A percentile compares a stretch with the other conserved stretches of the same genome.
Evolutionary conservation across 2,888 invertebrate species (phyloP).

Genomic region (Apodemia zela): DNA sequence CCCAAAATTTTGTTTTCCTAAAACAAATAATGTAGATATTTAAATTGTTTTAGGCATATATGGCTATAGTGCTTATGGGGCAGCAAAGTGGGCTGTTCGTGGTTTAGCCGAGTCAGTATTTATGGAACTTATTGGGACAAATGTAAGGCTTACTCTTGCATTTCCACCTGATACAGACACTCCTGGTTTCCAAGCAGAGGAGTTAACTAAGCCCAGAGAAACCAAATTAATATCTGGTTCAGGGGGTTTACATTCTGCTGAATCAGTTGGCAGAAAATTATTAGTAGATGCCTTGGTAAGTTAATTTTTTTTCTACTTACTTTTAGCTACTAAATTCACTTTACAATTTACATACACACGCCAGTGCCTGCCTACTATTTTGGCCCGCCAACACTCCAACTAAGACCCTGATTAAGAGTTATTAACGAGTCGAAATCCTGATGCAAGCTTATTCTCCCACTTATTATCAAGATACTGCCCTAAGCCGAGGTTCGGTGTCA

Average conservation of each 20-base stretch:
- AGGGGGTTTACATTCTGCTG: conserved; percentile 88
- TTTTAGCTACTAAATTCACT: too few species aligned
- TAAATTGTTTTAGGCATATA: conserved; percentile 84
- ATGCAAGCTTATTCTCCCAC: too few species aligned
- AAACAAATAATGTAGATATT: too few species aligned
- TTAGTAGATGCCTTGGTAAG: conserved; percentile 90
- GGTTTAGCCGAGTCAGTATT: conserved; percentile 96
- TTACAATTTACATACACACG: too few species aligned
- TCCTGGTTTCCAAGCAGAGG: conserved; percentile 94
- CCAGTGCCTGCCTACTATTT: too few species aligned
- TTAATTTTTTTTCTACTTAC: conserved; percentile 9
- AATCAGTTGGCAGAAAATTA: conserved; percentile 88
- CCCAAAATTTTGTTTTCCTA: too few species aligned
- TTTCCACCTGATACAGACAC: conserved; percentile 99
- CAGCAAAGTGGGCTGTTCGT: conserved; percentile 96
- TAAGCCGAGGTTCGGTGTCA: too few species aligned
- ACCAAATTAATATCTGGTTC: conserved; percentile 92
- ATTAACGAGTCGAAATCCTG: too few species aligned
- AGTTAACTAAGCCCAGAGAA: conserved; percentile 91
- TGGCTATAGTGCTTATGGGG: conserved; percentile 95
- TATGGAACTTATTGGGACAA: conserved; percentile 94
- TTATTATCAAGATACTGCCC: too few species aligned
- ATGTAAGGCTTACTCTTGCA: conserved; percentile 90
- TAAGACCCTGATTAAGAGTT: too few species aligned
- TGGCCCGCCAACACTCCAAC: too few species aligned